phyloP scores from a whole-genome alignment of 1,140 invertebrate species.

The Aradophagus sp. region DNA sequence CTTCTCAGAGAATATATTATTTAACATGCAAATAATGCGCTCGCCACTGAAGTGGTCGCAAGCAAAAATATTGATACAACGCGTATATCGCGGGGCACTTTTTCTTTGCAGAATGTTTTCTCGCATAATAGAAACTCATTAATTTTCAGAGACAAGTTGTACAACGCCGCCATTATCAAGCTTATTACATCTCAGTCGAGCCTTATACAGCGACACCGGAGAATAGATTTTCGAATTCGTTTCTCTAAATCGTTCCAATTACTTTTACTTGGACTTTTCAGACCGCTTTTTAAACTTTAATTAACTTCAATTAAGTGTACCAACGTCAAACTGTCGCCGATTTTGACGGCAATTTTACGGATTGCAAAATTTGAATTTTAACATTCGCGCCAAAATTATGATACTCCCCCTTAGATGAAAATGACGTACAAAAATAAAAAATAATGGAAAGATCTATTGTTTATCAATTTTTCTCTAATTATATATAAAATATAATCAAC shows the following conservation, averaged over 20 bases:
- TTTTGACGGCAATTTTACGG: too few relatives aligned
- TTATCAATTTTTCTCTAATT: too few relatives aligned
- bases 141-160: conserved; percentile 14
- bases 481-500: too few relatives aligned
- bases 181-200: conserved; percentile 7
- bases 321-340: too few relatives aligned
- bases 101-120: conserved; percentile 2
- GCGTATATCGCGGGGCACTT: neutral
- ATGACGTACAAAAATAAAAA: too few relatives aligned
- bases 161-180: conserved; percentile 9
- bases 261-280: conserved; percentile 14
- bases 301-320: too few relatives aligned
- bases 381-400: too few relatives aligned
- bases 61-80: conserved; percentile 12
- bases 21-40: conserved; percentile 20
- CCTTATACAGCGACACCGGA: conserved; percentile 10
- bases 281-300: conserved; percentile 15
- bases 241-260: conserved; percentile 10
- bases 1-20: conserved; percentile 17
- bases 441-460: too few relatives aligned
- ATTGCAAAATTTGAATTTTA: too few relatives aligned
- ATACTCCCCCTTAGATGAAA: too few relatives aligned
- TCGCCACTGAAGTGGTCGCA: conserved; percentile 5
- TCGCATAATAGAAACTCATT: conserved; percentile 18
- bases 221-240: neutral